Percentiles rank a stretch among this genome's conserved stretches.
phyloP scores from a whole-genome alignment of 2,797 vertebrate genomes.

The Hyperoplus immaculatus region DNA sequence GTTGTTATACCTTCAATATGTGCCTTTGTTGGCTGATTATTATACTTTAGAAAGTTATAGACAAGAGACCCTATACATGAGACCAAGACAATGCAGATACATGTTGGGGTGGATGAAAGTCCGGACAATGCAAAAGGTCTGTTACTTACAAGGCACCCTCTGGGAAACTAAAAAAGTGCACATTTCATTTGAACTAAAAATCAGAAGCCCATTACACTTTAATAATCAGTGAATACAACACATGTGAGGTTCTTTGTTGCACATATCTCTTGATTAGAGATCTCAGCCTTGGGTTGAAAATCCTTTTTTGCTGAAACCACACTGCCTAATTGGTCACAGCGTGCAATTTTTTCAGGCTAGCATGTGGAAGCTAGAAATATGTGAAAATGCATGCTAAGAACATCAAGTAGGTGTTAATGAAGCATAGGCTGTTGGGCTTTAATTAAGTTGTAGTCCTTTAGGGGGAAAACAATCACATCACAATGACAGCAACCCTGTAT shows the following conservation, averaged over 20 bases:
- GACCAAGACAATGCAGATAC: background rate
- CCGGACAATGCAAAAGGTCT: no score
- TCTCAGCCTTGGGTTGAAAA: slow-evolving; percentile 52
- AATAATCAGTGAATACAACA: slow-evolving; percentile 35
- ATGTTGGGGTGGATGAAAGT: no score
- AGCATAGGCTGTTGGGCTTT: slow-evolving; percentile 43
- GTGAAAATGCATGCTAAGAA: slow-evolving; percentile 66
- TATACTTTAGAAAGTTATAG: background rate
- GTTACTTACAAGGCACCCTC: background rate
- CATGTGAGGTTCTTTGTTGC: slow-evolving; percentile 35
- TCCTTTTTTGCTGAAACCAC: slow-evolving; percentile 57
- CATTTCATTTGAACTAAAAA: slow-evolving; percentile 27
- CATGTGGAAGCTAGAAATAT: slow-evolving; percentile 44
- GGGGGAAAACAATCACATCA: slow-evolving; percentile 7
- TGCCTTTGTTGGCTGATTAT: slow-evolving; percentile 1
- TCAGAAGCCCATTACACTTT: slow-evolving; percentile 16
- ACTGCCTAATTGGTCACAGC: slow-evolving; percentile 72
- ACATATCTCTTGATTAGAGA: slow-evolving; percentile 52
- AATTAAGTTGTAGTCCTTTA: slow-evolving; percentile 62
- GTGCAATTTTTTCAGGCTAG: slow-evolving; percentile 41
- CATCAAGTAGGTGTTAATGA: slow-evolving; percentile 73
- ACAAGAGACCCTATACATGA: background rate
- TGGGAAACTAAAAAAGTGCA: background rate
- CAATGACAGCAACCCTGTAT: slow-evolving; percentile 35
- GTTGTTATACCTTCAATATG: background rate